These are phyloP conservation scores for Biston betularia DNA, from an alignment of 2,888 invertebrate species.

Conservation along the genomic window DNA sequence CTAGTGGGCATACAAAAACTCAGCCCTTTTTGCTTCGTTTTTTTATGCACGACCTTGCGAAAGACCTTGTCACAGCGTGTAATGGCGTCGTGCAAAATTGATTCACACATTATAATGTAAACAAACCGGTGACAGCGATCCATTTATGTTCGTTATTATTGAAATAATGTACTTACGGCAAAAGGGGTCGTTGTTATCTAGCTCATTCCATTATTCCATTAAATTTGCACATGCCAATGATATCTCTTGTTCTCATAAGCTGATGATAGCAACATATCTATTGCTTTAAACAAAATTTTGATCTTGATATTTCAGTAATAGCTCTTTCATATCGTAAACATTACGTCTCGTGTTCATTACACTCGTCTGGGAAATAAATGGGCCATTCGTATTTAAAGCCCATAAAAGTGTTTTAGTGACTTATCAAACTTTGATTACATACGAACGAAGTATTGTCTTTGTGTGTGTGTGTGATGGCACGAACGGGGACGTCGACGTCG, in stretches of 20 bases:
- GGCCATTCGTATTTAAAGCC: slow-evolving; percentile 41
- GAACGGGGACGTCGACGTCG: slow-evolving; percentile 36
- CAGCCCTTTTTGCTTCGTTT: neutral
- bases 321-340: neutral
- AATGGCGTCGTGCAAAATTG: slow-evolving; percentile 36
- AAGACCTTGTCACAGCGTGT: slow-evolving; percentile 38
- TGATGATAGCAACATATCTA: neutral
- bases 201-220: slow-evolving; percentile 43
- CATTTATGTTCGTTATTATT: slow-evolving; percentile 30
- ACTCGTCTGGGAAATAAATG: slow-evolving; percentile 24
- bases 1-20: neutral
- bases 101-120: slow-evolving; percentile 44
- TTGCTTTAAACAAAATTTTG: neutral
- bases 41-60: slow-evolving; percentile 35
- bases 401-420: slow-evolving; percentile 36
- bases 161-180: slow-evolving; percentile 20
- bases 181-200: slow-evolving; percentile 27
- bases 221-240: slow-evolving; percentile 15
- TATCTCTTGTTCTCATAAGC: neutral
- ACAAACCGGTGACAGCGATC: slow-evolving; percentile 38
- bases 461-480: slow-evolving; percentile 32
- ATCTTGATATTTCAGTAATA: neutral
- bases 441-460: slow-evolving; percentile 24
- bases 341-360: slow-evolving; percentile 29
- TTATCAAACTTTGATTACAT: slow-evolving; percentile 35